These are phyloP conservation scores for Catocala fraxini DNA, from an alignment of 2,888 invertebrate species.

Conservation along the genomic window DNA sequence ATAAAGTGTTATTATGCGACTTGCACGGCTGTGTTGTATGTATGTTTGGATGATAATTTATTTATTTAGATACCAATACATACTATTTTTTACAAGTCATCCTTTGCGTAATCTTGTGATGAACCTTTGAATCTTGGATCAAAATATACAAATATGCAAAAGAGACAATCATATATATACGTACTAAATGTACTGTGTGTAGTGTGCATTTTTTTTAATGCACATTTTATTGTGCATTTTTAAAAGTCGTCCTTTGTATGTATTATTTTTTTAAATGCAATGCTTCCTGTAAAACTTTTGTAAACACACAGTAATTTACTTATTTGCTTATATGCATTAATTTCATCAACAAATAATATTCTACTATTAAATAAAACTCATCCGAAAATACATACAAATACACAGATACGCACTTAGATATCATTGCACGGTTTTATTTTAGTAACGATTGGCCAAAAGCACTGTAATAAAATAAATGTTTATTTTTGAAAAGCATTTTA, in stretches of 20 bases:
- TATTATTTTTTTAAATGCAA: too few species aligned
- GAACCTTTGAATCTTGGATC: too few species aligned
- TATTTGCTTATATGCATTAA: too few species aligned
- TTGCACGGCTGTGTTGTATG: slow-evolving; percentile 32
- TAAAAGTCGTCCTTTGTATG: too few species aligned
- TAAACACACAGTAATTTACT: too few species aligned
- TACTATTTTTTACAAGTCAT: slow-evolving; percentile 19
- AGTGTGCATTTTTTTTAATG: not conserved
- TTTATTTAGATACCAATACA: too few species aligned
- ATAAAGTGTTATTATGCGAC: slow-evolving; percentile 40
- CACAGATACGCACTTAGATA: slow-evolving; percentile 25
- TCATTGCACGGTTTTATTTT: slow-evolving; percentile 44
- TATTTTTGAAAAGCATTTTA: slow-evolving; percentile 1
- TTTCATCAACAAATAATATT: not conserved
- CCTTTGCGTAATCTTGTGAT: too few species aligned
- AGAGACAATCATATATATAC: too few species aligned
- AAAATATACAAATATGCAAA: too few species aligned
- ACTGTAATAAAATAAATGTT: slow-evolving; percentile 10
- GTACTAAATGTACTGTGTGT: too few species aligned
- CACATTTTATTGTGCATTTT: not conserved
- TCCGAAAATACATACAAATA: slow-evolving; percentile 1
- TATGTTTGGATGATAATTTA: slow-evolving; percentile 17
- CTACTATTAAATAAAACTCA: not conserved
- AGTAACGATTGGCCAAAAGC: slow-evolving; percentile 22
- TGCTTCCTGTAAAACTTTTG: too few species aligned